Base-by-base conservation (phyloP, 2,797 vertebrate genomes). In the Tangara arthus region DNA sequence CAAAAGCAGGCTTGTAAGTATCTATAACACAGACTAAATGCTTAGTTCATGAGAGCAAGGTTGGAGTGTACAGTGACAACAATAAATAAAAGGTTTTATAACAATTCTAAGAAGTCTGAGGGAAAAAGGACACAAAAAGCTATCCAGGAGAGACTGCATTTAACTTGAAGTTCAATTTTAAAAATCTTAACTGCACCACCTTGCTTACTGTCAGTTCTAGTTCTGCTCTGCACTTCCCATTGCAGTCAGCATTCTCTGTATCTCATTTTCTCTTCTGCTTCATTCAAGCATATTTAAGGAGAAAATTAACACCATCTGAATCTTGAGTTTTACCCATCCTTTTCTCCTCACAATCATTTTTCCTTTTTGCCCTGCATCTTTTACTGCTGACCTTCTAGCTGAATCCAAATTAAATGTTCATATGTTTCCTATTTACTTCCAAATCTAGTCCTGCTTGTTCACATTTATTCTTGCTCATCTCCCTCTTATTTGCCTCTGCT, bases 291-390 rank as follows among this genome's bases (percentile, higher is more conserved):
- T 89, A 87, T 93, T 92, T 96, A 93, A 92, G 75, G 41, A 85
- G 82, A 87, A 93, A 93, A 95, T 92, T 93, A 94, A 85, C 75
- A 92, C 52, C 44, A 69, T 47, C 52, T 89, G 68, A 93, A 86
- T 78, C 55, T 65, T 65, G 44, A 72, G 41, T 35, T 80, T 91
- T 81, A 85, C 30, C 50, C 55, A 69, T 65, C 22, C 35, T 63
- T 79, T 86, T 59, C 28, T 83, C 28, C 63, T 72, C 17, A 4
- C 55, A 76, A 71, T 71, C 52, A 57, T 94, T 94, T 92, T 63
- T 89, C 32, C 69, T 88, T 28, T 69, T 92, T 95, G 66, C 73
- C 77, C 77, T 90, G 70, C 49, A 84, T 81, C 84, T 93, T 93
- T 88, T 78, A 86, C 69, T 88, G 53, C 66, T 94, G 88, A 90